Evolutionary conservation across 2,113 vertebrate genomes (phyloP).

Genomic region (Spizaetus ornatus): DNA sequence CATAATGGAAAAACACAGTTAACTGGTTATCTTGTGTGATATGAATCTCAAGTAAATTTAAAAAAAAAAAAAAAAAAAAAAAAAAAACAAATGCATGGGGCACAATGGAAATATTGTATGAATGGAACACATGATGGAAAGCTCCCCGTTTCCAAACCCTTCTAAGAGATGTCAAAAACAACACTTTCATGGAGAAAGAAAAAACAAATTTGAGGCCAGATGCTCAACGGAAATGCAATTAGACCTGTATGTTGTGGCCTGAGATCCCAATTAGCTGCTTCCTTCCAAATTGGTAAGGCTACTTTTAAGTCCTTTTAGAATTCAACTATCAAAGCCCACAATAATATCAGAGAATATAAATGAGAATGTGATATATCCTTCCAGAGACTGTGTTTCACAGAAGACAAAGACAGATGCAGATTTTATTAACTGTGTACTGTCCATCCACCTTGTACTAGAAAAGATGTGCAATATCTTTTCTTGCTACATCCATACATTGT

Average conservation of each 20-base stretch:
- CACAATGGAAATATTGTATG: neutral
- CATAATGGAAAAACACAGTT: neutral
- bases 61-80: too few relatives aligned
- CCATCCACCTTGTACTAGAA: neutral
- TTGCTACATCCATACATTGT: neutral
- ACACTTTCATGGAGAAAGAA: neutral
- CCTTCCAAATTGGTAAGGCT: neutral
- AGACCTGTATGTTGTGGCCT: neutral
- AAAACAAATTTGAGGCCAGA: neutral
- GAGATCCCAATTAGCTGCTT: neutral
- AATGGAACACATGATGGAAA: neutral
- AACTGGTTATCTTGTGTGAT: neutral
- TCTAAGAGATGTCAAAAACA: neutral
- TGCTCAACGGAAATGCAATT: neutral
- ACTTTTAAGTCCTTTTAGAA: neutral
- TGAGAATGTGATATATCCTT: neutral
- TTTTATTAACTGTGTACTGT: neutral
- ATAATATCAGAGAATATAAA: neutral
- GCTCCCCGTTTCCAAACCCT: neutral
- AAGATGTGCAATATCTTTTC: neutral
- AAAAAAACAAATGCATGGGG: too few relatives aligned
- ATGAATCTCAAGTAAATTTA: neutral
- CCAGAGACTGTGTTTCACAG: neutral
- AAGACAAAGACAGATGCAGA: accelerated
- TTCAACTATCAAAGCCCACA: neutral